These are phyloP conservation scores for Nothocercus julius DNA, from an alignment of 2,113 vertebrate genomes.

Conservation along the genomic window DNA sequence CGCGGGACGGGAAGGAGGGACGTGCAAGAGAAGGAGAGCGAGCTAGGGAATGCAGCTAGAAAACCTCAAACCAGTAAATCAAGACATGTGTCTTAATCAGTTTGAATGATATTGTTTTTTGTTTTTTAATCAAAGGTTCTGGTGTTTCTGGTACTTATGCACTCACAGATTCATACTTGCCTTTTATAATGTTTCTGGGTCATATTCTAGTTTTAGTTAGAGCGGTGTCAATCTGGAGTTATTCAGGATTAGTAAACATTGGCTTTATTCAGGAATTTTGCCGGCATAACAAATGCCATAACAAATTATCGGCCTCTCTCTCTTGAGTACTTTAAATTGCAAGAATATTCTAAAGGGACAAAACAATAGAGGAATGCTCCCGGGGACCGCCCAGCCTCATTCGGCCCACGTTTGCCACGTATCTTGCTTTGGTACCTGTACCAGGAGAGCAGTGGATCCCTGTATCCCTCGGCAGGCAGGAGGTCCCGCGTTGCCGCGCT, in stretches of 20 bases:
- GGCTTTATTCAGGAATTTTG: not conserved
- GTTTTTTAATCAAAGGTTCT: constrained; percentile 26
- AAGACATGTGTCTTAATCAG: constrained; percentile 58
- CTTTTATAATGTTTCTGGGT: constrained; percentile 31
- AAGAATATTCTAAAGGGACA: not conserved
- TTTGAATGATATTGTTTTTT: constrained; percentile 38
- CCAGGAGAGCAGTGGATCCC: not conserved
- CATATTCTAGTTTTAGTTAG: not conserved
- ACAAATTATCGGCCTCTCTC: not conserved
- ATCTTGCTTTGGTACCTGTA: not conserved
- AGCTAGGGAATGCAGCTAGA: constrained; percentile 42
- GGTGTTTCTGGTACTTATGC: constrained; percentile 38
- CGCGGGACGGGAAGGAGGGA: constrained; percentile 38
- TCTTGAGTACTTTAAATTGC: not conserved
- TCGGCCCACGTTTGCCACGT: not conserved
- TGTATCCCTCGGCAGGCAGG: not conserved
- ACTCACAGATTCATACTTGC: constrained; percentile 38
- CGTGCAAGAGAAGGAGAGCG: not conserved
- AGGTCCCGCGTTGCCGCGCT: not conserved
- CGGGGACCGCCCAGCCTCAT: not conserved
- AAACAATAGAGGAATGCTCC: not conserved
- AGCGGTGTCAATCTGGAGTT: constrained; percentile 43
- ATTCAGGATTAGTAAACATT: constrained; percentile 28
- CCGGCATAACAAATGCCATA: constrained; percentile 3
- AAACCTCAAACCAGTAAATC: constrained; percentile 64